phyloP scores from a whole-genome alignment of 2,888 invertebrate genomes.

The Drosophila multiciliata region DNA sequence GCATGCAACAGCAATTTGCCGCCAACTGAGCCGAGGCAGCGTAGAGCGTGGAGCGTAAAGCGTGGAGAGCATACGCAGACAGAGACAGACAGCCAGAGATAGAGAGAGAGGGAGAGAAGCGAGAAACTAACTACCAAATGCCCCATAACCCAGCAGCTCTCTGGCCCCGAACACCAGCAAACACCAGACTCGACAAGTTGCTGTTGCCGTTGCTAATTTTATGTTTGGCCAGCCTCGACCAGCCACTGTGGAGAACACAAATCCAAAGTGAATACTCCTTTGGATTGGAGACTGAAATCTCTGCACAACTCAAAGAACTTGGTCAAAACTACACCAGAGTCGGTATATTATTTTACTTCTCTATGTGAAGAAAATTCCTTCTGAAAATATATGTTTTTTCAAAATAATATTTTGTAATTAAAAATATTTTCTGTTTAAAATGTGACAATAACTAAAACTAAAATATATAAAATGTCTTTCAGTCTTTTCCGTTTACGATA shows the following conservation, averaged over 20 bases:
- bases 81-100: background rate
- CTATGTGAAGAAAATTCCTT: background rate
- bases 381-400: background rate
- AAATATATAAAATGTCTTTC: background rate
- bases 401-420: background rate
- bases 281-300: background rate
- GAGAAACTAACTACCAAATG: constrained; percentile 32
- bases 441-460: background rate
- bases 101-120: constrained; percentile 10
- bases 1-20: constrained; percentile 79
- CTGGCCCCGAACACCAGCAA: background rate
- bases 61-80: constrained; percentile 47
- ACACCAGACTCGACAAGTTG: constrained; percentile 18
- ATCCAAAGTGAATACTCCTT: background rate
- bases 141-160: constrained; percentile 21
- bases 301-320: background rate
- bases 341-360: background rate
- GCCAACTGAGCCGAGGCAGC: constrained; percentile 69
- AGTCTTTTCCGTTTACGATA: background rate
- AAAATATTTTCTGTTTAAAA: background rate
- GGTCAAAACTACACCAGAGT: background rate
- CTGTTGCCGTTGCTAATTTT: constrained; percentile 35
- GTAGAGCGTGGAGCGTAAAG: constrained; percentile 41
- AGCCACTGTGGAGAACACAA: background rate
- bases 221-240: constrained; percentile 13